These are phyloP conservation scores for Leucophenga varia DNA, from an alignment of 1,140 invertebrate genomes.

Conservation along the genomic window DNA sequence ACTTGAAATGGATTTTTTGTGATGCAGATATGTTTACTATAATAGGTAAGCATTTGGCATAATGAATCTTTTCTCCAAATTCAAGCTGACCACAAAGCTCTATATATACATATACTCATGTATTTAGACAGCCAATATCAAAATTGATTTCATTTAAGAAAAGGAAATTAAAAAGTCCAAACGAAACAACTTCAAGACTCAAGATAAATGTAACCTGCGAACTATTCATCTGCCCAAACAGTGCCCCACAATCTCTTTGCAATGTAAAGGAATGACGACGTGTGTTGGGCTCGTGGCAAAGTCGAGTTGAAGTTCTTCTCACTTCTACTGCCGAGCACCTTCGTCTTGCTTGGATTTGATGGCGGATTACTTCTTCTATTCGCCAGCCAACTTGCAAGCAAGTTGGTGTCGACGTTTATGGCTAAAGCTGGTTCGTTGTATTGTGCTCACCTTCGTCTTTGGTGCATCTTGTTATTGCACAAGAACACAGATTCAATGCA, in stretches of 20 bases:
- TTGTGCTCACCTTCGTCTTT: conserved; percentile 26
- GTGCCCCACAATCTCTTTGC: too few species aligned
- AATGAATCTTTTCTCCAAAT: too few species aligned
- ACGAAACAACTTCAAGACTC: conserved; percentile 50
- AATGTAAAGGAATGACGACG: too few species aligned
- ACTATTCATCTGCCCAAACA: background rate
- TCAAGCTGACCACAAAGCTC: too few species aligned
- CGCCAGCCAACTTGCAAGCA: conserved; percentile 38
- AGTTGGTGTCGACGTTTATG: conserved; percentile 2
- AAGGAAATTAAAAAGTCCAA: conserved; percentile 52
- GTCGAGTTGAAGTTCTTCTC: conserved; percentile 2
- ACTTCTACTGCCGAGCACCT: too few species aligned
- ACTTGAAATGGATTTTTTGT: too few species aligned
- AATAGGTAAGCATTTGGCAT: too few species aligned
- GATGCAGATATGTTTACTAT: too few species aligned
- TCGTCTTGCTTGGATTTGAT: too few species aligned
- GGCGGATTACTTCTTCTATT: conserved; percentile 52
- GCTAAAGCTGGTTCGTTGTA: conserved; percentile 15
- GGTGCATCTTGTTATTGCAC: conserved; percentile 20
- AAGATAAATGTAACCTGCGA: conserved; percentile 54
- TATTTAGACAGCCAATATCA: too few species aligned
- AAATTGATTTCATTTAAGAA: conserved; percentile 52
- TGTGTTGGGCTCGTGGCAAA: conserved; percentile 56
- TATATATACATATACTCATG: too few species aligned
- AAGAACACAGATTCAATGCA: conserved; percentile 29